These are phyloP conservation scores for Bombus waltoni DNA, from an alignment of 1,140 invertebrate genomes.

Conservation along the genomic window DNA sequence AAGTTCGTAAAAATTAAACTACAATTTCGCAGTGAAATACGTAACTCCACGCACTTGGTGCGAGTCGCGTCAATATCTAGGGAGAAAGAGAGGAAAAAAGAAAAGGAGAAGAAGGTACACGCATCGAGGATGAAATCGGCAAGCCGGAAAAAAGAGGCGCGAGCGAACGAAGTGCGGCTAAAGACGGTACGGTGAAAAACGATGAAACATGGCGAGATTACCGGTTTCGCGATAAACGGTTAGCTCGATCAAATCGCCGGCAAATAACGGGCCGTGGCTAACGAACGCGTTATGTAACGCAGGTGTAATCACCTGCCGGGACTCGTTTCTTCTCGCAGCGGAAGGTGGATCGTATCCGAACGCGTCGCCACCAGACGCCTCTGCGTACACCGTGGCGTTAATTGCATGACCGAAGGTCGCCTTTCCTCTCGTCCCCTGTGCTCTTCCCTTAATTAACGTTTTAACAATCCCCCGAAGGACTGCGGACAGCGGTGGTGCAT, in stretches of 20 bases:
- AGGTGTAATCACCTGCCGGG: constrained; percentile 68
- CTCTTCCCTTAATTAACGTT: constrained; percentile 66
- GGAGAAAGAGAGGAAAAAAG: neutral
- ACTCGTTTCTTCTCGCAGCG: constrained; percentile 45
- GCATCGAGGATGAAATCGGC: neutral
- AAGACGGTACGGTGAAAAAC: neutral
- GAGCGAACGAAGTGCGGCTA: neutral
- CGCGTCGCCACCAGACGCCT: constrained; percentile 25
- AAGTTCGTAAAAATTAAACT: too few species aligned
- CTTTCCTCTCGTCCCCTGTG: constrained; percentile 14
- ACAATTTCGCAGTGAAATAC: neutral
- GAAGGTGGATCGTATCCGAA: constrained; percentile 52
- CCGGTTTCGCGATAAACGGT: constrained; percentile 67
- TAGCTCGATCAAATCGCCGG: constrained; percentile 64
- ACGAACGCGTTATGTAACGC: constrained; percentile 68
- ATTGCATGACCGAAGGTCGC: constrained; percentile 65
- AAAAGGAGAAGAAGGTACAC: neutral
- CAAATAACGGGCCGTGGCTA: constrained; percentile 60
- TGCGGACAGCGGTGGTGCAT: too few species aligned
- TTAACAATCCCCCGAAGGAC: constrained; percentile 53
- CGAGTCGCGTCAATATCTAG: neutral
- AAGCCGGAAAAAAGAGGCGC: neutral
- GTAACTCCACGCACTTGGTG: neutral
- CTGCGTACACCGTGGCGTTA: constrained; percentile 50
- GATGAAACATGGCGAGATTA: constrained; percentile 47